Conservation (phyloP, 2,888 invertebrate species). For the Empis livida region DNA sequence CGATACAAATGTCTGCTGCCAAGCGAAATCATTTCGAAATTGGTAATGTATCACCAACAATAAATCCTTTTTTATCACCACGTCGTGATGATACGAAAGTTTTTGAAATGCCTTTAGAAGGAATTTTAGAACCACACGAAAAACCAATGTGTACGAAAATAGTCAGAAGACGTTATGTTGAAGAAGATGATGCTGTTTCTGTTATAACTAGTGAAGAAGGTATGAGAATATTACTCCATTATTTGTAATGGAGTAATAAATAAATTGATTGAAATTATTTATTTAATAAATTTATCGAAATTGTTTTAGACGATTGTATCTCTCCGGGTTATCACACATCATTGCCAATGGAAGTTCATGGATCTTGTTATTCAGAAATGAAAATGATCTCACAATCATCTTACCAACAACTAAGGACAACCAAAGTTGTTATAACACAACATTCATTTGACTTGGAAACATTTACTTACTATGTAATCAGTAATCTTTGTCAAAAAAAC, state of each 20-base stretch:
- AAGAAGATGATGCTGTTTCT: constrained; percentile 36
- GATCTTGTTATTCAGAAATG: constrained; percentile 36
- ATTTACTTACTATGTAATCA: constrained; percentile 34
- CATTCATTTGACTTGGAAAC: constrained; percentile 36
- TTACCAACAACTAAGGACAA: constrained; percentile 30
- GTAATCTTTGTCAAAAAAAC: constrained; percentile 34
- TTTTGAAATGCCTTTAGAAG: constrained; percentile 28
- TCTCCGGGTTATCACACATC: constrained; percentile 36
- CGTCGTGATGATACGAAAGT: constrained; percentile 29
- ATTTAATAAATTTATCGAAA: no score
- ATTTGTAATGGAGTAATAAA: no score
- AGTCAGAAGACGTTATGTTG: constrained; percentile 32
- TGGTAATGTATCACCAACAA: constrained; percentile 30
- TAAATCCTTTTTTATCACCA: constrained; percentile 30
- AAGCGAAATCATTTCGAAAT: constrained; percentile 28
- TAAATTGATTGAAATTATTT: no score
- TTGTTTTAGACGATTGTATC: constrained; percentile 35
- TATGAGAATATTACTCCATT: constrained; percentile 13
- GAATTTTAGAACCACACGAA: constrained; percentile 22
- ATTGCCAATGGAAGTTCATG: constrained; percentile 35
- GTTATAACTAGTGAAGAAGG: constrained; percentile 37
- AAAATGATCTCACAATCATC: constrained; percentile 36
- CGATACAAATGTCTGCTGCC: constrained; percentile 30
- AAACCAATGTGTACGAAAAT: constrained; percentile 34
- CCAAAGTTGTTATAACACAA: constrained; percentile 32